These are phyloP conservation scores for Chydorus sphaericus DNA, from an alignment of 2,888 invertebrate species.

Conservation along the genomic window DNA sequence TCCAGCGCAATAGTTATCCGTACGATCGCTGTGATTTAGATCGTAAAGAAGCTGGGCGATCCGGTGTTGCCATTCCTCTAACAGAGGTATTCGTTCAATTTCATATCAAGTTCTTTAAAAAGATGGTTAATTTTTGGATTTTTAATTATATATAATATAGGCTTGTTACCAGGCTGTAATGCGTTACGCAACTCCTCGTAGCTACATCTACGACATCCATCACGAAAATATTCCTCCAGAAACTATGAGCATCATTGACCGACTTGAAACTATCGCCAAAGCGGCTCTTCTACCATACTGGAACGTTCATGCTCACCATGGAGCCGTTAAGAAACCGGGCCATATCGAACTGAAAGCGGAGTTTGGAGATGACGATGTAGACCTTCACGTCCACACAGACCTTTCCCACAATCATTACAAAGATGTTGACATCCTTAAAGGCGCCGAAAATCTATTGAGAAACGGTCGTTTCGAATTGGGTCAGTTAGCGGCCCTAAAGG, in stretches of 20 bases:
- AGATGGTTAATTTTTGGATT: too few relatives aligned
- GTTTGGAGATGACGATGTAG: constrained; percentile 3
- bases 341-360: constrained; percentile 9
- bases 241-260: neutral
- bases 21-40: constrained; percentile 11
- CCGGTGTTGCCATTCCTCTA: constrained; percentile 5
- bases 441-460: neutral
- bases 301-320: constrained; percentile 4
- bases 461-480: constrained; percentile 8
- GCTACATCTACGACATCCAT: neutral
- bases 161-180: constrained; percentile 14
- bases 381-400: constrained; percentile 13
- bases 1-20: constrained; percentile 7
- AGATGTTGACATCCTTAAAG: constrained; percentile 7
- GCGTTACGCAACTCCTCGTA: constrained; percentile 13
- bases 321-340: neutral
- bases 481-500: neutral
- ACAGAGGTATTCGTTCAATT: neutral
- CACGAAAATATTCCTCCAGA: constrained; percentile 8
- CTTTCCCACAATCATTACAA: constrained; percentile 10
- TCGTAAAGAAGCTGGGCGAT: constrained; percentile 10
- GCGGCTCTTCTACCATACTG: constrained; percentile 9
- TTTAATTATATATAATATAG: neutral
- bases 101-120: neutral
- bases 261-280: constrained; percentile 2